Base-by-base conservation (phyloP, 1,140 invertebrate species). In the Dryas iulia region DNA sequence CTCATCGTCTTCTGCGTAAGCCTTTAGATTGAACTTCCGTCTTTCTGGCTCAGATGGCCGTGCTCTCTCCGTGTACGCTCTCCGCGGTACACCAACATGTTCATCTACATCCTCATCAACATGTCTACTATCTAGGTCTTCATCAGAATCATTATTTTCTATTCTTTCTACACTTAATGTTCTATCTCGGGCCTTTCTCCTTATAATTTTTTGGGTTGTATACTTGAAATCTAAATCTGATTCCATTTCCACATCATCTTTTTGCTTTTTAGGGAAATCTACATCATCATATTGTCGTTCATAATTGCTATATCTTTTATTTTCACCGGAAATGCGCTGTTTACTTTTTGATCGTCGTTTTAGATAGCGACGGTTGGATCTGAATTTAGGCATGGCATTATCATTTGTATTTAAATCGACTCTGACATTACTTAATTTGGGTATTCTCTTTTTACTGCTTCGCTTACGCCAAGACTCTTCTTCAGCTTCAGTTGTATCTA, bases 111-210 rank as follows among this genome's bases (percentile, higher is more conserved):
- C 14, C 14, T 35, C 33, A 14, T 35, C 39, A 7, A 18, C 39
- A 47, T 18, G 2, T 47, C 21, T 39, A 6, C n/a, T 47, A 18
- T 47, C 39, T 2, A 18, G 18, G 28, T 31, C 58, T 21, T 52
- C 31, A 14, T 64, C 53, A 8, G 54, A 31, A 5, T 74, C 72
- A 0, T 72, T 62, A 3, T 73, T 54, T 0, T 66, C 33, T 56
- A 24, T 12, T 10, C 18, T 31, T 26, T 58, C 33, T 33, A 21
- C 64, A 25, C 57, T 69, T 21, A 71, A 61, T 18, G 69, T 67
- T 52, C 72, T 73, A 52, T 81, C 78, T 68, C 73, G 66, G 31
- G 35, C 77, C 63, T 77, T 81, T 59, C 85, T 64, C 31, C 80
- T 74, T 1, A 68, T 52, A 24, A 76, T 53, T 70, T 63, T 79